Evolutionary conservation across 2,113 vertebrate species (phyloP), one percentile per base, ranked within the genome.

Genomic region (Rhinoderma darwinii): DNA sequence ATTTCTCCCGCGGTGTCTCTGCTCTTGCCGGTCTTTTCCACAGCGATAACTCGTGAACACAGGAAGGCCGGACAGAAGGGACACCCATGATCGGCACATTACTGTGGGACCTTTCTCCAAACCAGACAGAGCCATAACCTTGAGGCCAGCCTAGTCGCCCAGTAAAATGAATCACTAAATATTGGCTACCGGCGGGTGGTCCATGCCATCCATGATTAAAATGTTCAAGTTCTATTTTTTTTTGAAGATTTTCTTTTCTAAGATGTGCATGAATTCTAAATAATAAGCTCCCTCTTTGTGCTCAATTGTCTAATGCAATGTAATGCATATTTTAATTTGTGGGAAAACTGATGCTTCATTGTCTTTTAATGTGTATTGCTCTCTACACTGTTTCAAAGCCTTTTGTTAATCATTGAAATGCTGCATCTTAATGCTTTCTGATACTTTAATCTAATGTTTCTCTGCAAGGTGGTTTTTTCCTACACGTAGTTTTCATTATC

Each of bases 321-420:
- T 81, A 54, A 59, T 80, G 32, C 35, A 25, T 79, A 54, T 63
- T 81, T 81, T 81, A 81, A 81, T 81, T 81, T 81, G 78, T 81
- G 56, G 56, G 56, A 63, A 81, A 81, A 43, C 78, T 43, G 78
- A 81, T 81, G 78, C 78, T 63, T 81, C 78, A 81, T 81, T 81
- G 78, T 81, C 54, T 83, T 73, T 70, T 73, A 72, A 72, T 72
- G 66, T 73, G 82, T 77, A 63, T 79, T 22, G 51, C 59, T 86
- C 74, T 70, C 61, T 51, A 79, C 72, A 11, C 6, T 51, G 30
- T 79, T 86, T 68, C 75, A 37, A 44, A 66, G 73, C 74, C 74
- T 85, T 85, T 85, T 86, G 75, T 77, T 80, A 78, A 86, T 86
- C 30, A 30, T 43, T 79, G 43, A 86, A 86, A 79, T 70, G 59